phyloP scores from a whole-genome alignment of 2,113 vertebrate genomes.

The Platanista minor region DNA sequence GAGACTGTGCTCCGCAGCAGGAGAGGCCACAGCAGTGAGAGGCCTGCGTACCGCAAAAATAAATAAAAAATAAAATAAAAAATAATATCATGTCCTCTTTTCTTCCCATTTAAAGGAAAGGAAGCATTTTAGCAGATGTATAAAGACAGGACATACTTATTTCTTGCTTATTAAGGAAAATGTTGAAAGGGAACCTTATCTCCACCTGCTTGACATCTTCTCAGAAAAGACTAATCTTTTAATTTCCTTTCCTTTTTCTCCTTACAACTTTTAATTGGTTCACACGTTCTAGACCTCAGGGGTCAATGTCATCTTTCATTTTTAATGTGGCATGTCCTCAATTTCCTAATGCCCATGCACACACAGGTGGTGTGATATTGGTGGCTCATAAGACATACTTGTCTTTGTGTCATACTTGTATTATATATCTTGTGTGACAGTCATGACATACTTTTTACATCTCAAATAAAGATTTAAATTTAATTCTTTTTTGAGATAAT shows the following conservation, averaged over 20 bases:
- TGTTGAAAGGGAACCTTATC: neutral
- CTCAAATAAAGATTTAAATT: neutral
- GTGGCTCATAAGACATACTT: neutral
- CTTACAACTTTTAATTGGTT: conserved; percentile 28
- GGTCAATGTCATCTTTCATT: neutral
- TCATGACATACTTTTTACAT: neutral
- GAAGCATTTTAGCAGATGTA: neutral
- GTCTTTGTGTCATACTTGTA: neutral
- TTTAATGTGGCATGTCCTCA: neutral
- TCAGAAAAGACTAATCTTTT: conserved; percentile 32
- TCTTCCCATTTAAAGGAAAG: conserved; percentile 9
- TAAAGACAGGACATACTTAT: neutral
- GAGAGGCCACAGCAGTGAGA: no score
- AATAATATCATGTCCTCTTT: neutral
- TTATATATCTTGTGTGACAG: neutral
- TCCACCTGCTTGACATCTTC: neutral
- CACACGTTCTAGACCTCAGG: neutral
- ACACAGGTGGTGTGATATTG: neutral
- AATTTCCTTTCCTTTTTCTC: conserved; percentile 35
- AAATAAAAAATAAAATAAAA: no score
- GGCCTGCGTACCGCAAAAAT: no score
- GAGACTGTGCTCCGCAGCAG: no score
- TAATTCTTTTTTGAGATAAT: neutral
- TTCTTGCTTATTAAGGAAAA: conserved; percentile 26
- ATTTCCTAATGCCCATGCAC: neutral